Evolutionary conservation across 2,113 vertebrate genomes (phyloP).

Genomic region (Prunella fulvescens): DNA sequence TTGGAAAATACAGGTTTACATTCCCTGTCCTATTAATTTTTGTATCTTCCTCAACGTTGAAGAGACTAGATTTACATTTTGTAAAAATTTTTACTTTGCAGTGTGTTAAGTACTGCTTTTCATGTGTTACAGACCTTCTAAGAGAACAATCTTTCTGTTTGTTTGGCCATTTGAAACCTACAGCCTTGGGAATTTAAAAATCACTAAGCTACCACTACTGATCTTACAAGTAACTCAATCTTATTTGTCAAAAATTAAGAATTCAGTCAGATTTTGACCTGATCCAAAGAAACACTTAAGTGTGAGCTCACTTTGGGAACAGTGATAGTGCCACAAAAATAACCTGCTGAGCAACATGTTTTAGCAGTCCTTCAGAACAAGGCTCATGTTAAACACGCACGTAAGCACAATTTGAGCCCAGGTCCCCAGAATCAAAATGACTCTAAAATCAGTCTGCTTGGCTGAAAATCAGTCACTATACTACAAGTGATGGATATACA

Average conservation of each 20-base stretch:
- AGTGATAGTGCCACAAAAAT: slow-evolving; percentile 2
- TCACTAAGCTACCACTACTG: not conserved
- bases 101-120: not conserved
- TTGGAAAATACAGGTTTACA: not conserved
- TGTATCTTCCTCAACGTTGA: not conserved
- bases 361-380: not conserved
- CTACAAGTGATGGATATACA: not conserved
- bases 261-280: not conserved
- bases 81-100: not conserved
- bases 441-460: not conserved
- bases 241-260: not conserved
- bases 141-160: not conserved
- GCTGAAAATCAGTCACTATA: not conserved
- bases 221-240: not conserved
- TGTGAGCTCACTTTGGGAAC: not conserved
- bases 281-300: not conserved
- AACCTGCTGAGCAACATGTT: not conserved
- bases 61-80: not conserved
- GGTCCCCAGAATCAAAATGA: not conserved
- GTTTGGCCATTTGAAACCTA: not conserved
- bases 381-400: not conserved
- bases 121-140: not conserved
- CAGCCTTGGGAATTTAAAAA: not conserved
- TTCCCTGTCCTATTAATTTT: not conserved
- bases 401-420: slow-evolving; percentile 32